Evolutionary conservation across 2,797 vertebrate species (phyloP).

Genomic region (Lagocephalus sceleratus): DNA sequence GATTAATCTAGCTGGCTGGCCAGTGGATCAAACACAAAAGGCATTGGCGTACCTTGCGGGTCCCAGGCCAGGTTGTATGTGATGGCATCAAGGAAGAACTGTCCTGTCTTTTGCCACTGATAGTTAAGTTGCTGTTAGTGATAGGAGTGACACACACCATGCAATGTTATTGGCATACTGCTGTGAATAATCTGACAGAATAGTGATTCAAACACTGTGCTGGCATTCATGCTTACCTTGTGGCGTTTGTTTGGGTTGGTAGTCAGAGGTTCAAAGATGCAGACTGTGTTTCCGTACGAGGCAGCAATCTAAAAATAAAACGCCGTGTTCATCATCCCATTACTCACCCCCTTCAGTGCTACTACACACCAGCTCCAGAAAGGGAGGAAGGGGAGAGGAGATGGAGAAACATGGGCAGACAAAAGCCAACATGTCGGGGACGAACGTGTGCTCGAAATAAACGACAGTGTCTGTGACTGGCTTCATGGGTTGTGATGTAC

Average conservation of each 20-base stretch:
- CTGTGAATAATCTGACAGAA: constrained; percentile 21
- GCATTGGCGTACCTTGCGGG: constrained; percentile 87
- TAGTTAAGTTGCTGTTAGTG: constrained; percentile 89
- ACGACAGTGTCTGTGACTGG: constrained; percentile 17
- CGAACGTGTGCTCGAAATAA: constrained; percentile 15
- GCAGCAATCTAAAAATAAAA: constrained; percentile 90
- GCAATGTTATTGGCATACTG: constrained; percentile 49
- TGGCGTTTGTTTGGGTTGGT: constrained; percentile 85
- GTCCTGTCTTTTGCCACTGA: constrained; percentile 98
- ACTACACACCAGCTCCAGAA: constrained; percentile 50
- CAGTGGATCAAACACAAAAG: constrained; percentile 31
- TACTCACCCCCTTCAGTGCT: constrained; percentile 61
- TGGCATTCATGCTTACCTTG: constrained; percentile 51
- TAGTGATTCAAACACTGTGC: constrained; percentile 13
- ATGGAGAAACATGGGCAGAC: constrained; percentile 9
- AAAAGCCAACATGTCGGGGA: constrained; percentile 14
- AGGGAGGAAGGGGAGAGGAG: constrained; percentile 27
- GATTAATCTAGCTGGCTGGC: constrained; percentile 26
- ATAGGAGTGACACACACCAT: constrained; percentile 57
- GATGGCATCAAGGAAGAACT: constrained; percentile 95
- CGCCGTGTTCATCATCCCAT: constrained; percentile 54
- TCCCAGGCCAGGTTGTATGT: constrained; percentile 98
- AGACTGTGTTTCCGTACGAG: constrained; percentile 97
- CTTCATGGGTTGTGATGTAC: constrained; percentile 22
- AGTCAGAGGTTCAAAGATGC: constrained; percentile 94